phyloP scores from a whole-genome alignment of 2,797 vertebrate genomes.

The Clarias pachynema region DNA sequence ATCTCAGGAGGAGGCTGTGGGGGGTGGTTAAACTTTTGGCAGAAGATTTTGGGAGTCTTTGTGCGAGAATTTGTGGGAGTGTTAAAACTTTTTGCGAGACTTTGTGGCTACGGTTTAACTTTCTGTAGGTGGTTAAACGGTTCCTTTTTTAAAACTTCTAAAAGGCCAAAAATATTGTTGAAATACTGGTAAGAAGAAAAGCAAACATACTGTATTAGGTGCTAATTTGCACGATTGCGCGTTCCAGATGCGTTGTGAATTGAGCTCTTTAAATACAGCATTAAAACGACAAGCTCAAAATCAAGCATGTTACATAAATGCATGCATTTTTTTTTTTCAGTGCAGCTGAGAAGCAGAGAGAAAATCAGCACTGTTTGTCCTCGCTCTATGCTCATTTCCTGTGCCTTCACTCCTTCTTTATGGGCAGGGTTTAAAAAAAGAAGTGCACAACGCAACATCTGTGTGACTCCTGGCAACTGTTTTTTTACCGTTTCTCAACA shows the following conservation, averaged over 20 bases:
- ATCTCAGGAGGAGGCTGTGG: not conserved
- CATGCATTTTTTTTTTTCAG: constrained; percentile 33
- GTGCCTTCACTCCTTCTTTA: constrained; percentile 38
- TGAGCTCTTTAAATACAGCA: constrained; percentile 57
- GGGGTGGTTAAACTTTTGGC: not conserved
- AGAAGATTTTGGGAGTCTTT: not conserved
- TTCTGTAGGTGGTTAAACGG: not conserved
- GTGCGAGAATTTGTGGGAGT: not conserved
- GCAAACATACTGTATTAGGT: not conserved
- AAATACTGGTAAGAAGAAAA: not conserved
- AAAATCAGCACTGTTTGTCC: constrained; percentile 65
- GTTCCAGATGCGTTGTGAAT: constrained; percentile 65
- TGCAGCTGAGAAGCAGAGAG: constrained; percentile 62
- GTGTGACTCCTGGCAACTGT: constrained; percentile 52
- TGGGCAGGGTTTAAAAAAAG: constrained; percentile 47
- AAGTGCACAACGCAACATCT: constrained; percentile 58
- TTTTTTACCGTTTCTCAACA: constrained; percentile 42
- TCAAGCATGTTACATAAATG: constrained; percentile 29
- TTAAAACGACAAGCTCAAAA: constrained; percentile 61
- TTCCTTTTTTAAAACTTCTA: not conserved
- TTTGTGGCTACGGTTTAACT: not conserved
- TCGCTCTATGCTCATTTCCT: constrained; percentile 52
- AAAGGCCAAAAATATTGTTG: not conserved
- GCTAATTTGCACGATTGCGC: constrained; percentile 46
- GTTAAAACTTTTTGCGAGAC: not conserved